Percentiles rank a stretch among this genome's conserved stretches.
Evolutionary conservation across 2,113 vertebrate species (phyloP).

Genomic region (Microtus richardsoni): DNA sequence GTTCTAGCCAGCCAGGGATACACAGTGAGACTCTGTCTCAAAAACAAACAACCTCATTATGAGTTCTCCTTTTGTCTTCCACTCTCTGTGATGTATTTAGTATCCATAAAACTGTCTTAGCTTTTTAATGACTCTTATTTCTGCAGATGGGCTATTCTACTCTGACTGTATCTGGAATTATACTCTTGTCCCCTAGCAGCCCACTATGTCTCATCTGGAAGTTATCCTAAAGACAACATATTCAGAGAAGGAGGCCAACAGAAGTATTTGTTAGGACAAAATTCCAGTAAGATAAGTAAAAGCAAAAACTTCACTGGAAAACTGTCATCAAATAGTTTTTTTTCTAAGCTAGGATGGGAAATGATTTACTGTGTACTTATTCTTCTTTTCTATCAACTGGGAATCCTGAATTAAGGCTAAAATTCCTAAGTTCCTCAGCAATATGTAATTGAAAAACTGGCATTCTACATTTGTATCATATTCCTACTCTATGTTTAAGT

Average conservation of each 20-base stretch:
- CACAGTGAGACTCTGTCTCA: neutral
- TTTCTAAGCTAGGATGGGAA: neutral
- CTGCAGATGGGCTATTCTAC: neutral
- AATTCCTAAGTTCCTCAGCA: neutral
- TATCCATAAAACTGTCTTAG: neutral
- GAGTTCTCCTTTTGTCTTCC: neutral
- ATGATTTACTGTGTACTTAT: neutral
- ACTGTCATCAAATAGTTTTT: neutral
- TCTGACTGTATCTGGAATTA: neutral
- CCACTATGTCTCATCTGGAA: too few species aligned
- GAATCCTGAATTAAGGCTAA: slow-evolving; percentile 3
- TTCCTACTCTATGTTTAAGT: neutral
- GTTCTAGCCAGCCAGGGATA: neutral
- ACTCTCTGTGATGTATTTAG: neutral
- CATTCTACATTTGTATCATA: neutral
- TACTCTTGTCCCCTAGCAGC: too few species aligned
- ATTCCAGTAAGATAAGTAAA: neutral
- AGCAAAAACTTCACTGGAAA: slow-evolving; percentile 3
- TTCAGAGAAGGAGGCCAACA: neutral
- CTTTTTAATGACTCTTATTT: neutral
- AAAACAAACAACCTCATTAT: neutral
- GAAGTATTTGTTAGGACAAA: neutral
- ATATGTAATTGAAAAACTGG: neutral
- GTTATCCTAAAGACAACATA: neutral
- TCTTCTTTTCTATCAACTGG: neutral